A percentile compares a stretch with the other conserved stretches of the same genome.
These are phyloP conservation scores for Nettapus auritus DNA, from an alignment of 2,113 vertebrate genomes.

Conservation along the genomic window DNA sequence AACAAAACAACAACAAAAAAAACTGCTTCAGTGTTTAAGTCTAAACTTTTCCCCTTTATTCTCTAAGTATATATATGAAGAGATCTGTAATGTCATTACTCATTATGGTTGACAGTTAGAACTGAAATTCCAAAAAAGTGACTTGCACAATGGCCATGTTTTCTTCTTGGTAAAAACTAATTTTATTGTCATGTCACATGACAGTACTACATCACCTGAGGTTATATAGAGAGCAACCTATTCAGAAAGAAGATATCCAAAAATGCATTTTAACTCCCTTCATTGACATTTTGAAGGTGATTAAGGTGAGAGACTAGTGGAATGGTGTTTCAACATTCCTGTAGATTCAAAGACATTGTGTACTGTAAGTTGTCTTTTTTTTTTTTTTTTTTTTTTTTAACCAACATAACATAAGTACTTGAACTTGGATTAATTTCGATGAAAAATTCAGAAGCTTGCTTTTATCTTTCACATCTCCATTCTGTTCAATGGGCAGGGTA, in stretches of 20 bases:
- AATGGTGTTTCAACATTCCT: background rate
- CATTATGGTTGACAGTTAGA: background rate
- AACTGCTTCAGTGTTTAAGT: background rate
- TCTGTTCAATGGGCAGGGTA: background rate
- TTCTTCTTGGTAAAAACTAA: background rate
- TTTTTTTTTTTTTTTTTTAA: background rate
- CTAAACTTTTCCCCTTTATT: background rate
- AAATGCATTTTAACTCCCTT: background rate
- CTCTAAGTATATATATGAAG: background rate
- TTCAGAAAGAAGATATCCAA: background rate
- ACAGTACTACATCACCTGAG: background rate
- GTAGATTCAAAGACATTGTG: background rate
- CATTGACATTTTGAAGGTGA: background rate
- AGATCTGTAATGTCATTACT: background rate
- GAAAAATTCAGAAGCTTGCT: background rate
- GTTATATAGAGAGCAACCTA: background rate
- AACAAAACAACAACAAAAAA: background rate
- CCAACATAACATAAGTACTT: background rate
- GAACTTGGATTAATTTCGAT: background rate
- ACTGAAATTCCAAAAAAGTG: background rate
- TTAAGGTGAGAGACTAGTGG: background rate
- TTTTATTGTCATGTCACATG: background rate
- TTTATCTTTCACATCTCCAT: background rate
- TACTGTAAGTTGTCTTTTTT: background rate
- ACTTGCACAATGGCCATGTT: background rate